Percentiles rank a stretch among this genome's conserved stretches.
phyloP scores from a whole-genome alignment of 1,140 invertebrate genomes.

The Dysdera silvatica region DNA sequence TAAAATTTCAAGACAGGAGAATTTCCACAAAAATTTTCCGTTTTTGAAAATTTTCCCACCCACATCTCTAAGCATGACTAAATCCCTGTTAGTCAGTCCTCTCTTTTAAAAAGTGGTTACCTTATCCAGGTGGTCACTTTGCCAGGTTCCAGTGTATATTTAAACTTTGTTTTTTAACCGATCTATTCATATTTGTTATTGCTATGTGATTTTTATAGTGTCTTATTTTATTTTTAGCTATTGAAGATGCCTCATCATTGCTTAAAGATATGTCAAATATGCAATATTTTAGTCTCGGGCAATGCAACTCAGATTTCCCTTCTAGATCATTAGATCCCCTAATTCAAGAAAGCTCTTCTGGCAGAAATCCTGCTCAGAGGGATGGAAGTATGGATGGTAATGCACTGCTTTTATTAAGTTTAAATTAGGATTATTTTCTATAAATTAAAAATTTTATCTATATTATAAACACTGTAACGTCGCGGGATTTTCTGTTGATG shows the following conservation, averaged over 20 bases:
- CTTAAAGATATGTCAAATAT: conserved; percentile 13
- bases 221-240: conserved; percentile 6
- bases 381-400: conserved; percentile 24
- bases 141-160: too few species aligned
- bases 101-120: too few species aligned
- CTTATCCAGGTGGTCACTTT: too few species aligned
- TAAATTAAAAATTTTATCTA: background rate
- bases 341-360: conserved; percentile 7
- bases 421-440: background rate
- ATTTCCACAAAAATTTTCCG: too few species aligned
- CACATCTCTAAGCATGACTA: too few species aligned
- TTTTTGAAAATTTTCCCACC: too few species aligned
- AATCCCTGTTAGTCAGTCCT: too few species aligned
- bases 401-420: background rate
- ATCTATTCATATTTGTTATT: too few species aligned
- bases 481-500: too few species aligned
- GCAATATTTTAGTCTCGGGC: conserved; percentile 26
- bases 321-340: conserved; percentile 14
- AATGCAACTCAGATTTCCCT: conserved; percentile 11
- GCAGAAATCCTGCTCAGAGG: background rate
- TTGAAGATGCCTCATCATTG: conserved; percentile 5
- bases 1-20: too few species aligned
- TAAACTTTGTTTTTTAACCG: too few species aligned
- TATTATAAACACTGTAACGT: background rate
- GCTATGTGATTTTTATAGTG: background rate